Percentiles rank a stretch among this genome's conserved stretches.
Conservation (phyloP, 2,888 invertebrate genomes). For the Perithous albicinctus region DNA sequence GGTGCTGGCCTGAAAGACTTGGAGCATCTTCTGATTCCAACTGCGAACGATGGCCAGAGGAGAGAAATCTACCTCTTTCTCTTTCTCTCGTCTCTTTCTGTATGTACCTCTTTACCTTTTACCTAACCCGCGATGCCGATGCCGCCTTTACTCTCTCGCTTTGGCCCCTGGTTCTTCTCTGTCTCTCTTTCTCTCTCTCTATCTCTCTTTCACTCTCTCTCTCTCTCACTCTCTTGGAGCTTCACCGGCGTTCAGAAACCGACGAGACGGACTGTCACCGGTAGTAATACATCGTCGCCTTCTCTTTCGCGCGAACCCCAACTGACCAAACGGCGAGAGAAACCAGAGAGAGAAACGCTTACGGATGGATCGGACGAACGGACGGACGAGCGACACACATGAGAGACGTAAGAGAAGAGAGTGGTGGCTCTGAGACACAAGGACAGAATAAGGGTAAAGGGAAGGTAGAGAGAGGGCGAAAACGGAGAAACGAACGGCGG, state of each 20-base stretch:
- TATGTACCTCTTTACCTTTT: slow-evolving; percentile 38
- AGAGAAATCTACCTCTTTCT: not conserved
- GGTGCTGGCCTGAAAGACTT: slow-evolving; percentile 8
- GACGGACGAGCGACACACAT: slow-evolving; percentile 59
- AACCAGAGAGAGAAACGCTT: slow-evolving; percentile 15
- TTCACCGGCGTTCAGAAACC: slow-evolving; percentile 33
- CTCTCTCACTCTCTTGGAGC: slow-evolving; percentile 40
- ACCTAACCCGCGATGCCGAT: slow-evolving; percentile 36
- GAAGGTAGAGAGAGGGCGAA: slow-evolving; percentile 38
- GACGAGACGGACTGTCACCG: slow-evolving; percentile 83
- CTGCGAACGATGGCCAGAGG: not conserved
- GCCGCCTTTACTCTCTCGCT: slow-evolving; percentile 47
- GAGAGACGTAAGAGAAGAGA: slow-evolving; percentile 33
- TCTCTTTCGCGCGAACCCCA: slow-evolving; percentile 70
- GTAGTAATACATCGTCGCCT: slow-evolving; percentile 83
- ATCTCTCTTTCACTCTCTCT: no score
- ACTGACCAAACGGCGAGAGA: slow-evolving; percentile 46
- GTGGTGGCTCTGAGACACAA: slow-evolving; percentile 50
- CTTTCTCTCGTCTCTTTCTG: no score
- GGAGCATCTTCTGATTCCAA: slow-evolving; percentile 19
- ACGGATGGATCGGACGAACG: slow-evolving; percentile 36
- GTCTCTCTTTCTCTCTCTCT: not conserved
- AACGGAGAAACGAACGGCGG: slow-evolving; percentile 72
- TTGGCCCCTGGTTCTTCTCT: not conserved
- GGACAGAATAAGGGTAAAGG: slow-evolving; percentile 52